phyloP scores from a whole-genome alignment of 2,113 vertebrate genomes.

The Nycticebus coucang region DNA sequence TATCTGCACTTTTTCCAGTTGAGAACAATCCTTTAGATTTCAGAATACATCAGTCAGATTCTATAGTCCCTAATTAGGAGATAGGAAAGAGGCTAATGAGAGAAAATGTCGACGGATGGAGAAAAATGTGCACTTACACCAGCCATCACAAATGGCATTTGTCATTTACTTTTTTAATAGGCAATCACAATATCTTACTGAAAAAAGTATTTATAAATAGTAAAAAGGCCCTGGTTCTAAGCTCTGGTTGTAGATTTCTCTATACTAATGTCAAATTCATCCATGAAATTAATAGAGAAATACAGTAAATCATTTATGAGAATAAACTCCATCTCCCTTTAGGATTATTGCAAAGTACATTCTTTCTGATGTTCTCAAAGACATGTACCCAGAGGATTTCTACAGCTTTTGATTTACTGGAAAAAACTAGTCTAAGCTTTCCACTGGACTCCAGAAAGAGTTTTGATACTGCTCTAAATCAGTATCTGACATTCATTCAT shows the following conservation, averaged over 20 bases:
- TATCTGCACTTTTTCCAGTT: slow-evolving; percentile 12
- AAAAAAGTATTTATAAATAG: background rate
- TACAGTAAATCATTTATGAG: background rate
- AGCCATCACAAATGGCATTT: background rate
- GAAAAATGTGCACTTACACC: background rate
- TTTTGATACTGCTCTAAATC: background rate
- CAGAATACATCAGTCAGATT: background rate
- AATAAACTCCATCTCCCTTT: background rate
- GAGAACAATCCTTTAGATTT: background rate
- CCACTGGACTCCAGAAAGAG: background rate
- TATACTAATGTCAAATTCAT: background rate
- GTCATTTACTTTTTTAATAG: background rate
- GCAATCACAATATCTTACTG: background rate
- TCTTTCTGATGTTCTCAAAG: background rate
- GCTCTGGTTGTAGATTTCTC: background rate
- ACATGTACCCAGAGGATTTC: background rate
- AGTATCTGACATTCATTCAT: background rate
- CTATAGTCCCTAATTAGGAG: background rate
- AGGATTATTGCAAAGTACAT: background rate
- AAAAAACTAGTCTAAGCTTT: background rate
- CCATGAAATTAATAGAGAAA: background rate
- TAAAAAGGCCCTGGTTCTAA: background rate
- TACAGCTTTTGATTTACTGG: background rate
- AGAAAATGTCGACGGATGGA: background rate
- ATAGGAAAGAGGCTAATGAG: background rate